Conservation (phyloP, 2,797 vertebrate species). For the Buceros bicornis region DNA sequence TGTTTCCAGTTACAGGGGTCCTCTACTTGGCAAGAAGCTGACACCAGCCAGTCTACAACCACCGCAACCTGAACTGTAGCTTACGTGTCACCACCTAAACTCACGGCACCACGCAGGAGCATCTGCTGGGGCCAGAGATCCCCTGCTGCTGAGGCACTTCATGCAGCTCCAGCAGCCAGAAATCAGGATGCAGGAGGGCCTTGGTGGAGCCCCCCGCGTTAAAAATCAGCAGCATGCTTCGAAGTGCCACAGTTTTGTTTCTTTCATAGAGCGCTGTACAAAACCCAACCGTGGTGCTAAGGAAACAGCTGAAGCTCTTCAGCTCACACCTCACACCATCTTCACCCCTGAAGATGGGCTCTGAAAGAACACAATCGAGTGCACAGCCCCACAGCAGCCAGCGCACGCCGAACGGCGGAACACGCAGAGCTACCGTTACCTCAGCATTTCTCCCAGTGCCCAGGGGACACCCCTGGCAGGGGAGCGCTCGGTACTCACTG, state of each 20-base stretch:
- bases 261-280: neutral
- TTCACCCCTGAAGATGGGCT: neutral
- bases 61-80: neutral
- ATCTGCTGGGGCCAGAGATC: neutral
- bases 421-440: fast-evolving
- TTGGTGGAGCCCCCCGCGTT: neutral
- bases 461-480: fast-evolving
- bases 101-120: neutral
- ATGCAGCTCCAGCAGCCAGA: neutral
- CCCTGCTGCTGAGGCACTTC: neutral
- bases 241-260: neutral
- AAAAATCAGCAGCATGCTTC: neutral
- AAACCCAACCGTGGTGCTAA: neutral
- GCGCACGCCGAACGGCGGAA: neutral
- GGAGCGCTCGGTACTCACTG: constrained; percentile 82
- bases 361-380: neutral
- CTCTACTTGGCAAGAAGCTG: neutral
- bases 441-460: fast-evolving
- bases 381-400: neutral
- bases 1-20: neutral
- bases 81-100: neutral
- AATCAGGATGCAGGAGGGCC: neutral
- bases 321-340: neutral
- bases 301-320: neutral
- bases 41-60: neutral